These are phyloP conservation scores for Cryptomyrus ogoouensis DNA, from an alignment of 2,113 vertebrate genomes.

Conservation along the genomic window DNA sequence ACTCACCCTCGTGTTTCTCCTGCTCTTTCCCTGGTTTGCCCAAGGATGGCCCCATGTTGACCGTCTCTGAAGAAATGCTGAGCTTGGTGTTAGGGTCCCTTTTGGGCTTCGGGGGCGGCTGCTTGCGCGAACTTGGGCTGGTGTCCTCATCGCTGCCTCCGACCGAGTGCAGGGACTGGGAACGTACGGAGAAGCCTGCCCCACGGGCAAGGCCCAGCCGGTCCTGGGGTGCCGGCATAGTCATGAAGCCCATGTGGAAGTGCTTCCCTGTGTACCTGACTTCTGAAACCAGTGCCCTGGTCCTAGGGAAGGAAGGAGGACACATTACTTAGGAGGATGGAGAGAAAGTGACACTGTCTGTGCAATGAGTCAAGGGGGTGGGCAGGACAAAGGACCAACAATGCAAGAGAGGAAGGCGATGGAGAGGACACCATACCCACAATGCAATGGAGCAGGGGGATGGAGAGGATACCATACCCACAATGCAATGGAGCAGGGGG, in stretches of 20 bases:
- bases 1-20: slow-evolving; percentile 65
- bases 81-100: slow-evolving; percentile 94
- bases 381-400: background rate
- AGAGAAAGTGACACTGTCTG: background rate
- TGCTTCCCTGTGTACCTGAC: slow-evolving; percentile 75
- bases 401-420: background rate
- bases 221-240: slow-evolving; percentile 88
- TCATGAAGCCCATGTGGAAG: slow-evolving; percentile 92
- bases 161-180: slow-evolving; percentile 92
- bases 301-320: slow-evolving; percentile 62
- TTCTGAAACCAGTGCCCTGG: slow-evolving; percentile 70
- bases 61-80: slow-evolving; percentile 93
- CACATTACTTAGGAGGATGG: background rate
- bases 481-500: background rate
- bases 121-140: slow-evolving; percentile 81
- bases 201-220: slow-evolving; percentile 78
- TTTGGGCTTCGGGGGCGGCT: slow-evolving; percentile 91
- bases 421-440: background rate
- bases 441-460: background rate
- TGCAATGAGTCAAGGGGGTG: background rate
- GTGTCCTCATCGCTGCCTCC: slow-evolving; percentile 87
- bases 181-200: slow-evolving; percentile 84
- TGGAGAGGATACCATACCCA: background rate
- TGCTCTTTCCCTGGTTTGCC: slow-evolving; percentile 67
- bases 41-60: slow-evolving; percentile 70